Conservation (phyloP, 2,888 invertebrate species). For the Metellina segmentata region DNA sequence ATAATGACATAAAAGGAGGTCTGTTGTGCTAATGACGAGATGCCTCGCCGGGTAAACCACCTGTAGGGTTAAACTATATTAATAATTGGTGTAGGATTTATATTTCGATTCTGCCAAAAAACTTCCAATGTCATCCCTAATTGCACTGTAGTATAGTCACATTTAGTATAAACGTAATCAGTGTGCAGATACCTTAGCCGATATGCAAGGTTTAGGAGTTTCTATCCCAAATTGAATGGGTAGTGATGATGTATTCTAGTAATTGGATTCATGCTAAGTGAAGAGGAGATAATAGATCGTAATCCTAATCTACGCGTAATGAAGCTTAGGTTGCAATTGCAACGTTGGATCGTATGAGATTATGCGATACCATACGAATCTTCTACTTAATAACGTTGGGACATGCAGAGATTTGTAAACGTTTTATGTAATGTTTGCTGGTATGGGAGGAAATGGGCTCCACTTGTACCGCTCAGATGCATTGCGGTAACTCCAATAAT, state of each 20-base stretch:
- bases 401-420: not conserved
- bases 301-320: not conserved
- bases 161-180: too few species aligned
- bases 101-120: too few species aligned
- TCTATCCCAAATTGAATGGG: not conserved
- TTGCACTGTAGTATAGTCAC: too few species aligned
- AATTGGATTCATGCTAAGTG: not conserved
- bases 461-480: not conserved
- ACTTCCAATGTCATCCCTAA: too few species aligned
- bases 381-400: not conserved
- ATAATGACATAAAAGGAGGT: too few species aligned
- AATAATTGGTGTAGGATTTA: too few species aligned
- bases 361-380: not conserved
- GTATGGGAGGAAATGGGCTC: not conserved
- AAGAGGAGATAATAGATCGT: not conserved
- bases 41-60: too few species aligned
- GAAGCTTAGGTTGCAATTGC: not conserved
- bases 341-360: not conserved
- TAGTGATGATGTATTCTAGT: not conserved
- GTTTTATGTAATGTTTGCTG: not conserved
- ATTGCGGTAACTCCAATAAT: not conserved
- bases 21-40: too few species aligned
- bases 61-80: too few species aligned
- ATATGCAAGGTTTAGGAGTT: too few species aligned
- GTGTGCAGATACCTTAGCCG: too few species aligned